Evolutionary conservation across 2,888 invertebrate species (phyloP), one percentile per base, ranked within the genome.

Genomic region (Eupithecia exiguata): DNA sequence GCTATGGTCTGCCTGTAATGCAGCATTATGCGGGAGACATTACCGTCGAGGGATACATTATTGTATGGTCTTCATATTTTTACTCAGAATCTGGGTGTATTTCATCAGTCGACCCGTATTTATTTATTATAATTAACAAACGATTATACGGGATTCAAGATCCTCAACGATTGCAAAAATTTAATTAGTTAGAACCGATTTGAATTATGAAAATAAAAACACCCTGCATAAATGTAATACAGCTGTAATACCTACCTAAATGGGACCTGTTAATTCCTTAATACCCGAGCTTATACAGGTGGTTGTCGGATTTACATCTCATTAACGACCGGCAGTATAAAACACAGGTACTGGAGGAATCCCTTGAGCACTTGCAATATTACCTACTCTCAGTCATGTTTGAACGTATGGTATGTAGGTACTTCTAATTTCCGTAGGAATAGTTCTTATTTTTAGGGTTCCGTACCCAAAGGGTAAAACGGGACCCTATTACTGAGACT

Each of bases 221-320:
- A 10, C 25, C 58, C 4, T 35, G 38, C 14, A 36, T 63, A 38
- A 65, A 38, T 65, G 25, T 65, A 38, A n/a, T 38, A 65, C n/a
- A 10, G 63, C 35, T 65, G 63, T 65, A 65, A 65, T 66, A 65
- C 21, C 66, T 66, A 66, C 16, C 66, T 53, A 58, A 25, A 58
- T 25, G 49, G 21, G 68, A 36, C 14, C 36, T 61, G 79, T 77
- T 84, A 85, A 85, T 83, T 80, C 80, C 53, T 71, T 83, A 82
- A 84, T 83, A 82, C 82, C 80, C 77, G 72, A 81, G 82, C 81
- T 83, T 83, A 80, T 82, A 79, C 84, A 84, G 84, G 84, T 84
- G 79, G 67, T 78, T 77, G 79, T 78, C 71, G 84, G 84, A 86
- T 87, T 88, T 82, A 87, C 88, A 87, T 88, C 85, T 86, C 84